Base-by-base conservation (phyloP, 64 coral and sea anemone genomes). In the Cladopsammia gracilis region DNA sequence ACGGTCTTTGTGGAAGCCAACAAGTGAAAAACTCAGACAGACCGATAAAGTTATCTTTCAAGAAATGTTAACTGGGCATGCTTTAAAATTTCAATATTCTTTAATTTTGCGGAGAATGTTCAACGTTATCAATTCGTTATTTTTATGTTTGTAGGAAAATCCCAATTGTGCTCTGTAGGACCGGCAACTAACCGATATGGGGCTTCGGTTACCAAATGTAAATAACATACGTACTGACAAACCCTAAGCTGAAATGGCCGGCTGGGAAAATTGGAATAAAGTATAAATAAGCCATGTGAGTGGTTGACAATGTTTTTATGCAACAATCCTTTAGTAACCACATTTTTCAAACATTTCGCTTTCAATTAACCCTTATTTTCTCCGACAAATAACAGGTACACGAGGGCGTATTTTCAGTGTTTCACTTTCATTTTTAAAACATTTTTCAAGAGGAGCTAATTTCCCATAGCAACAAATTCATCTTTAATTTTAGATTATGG, bases 401-500 rank as follows among this genome's bases (percentile, higher is more conserved):
- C 16, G 72, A 20, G 45, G 72, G 72, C 46, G 47, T 6, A 75
- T 75, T 75, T 75, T 49, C 4, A 49, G 47, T 50, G 72, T 67
- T 84, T 84, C 45, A n/a, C 61, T 67, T 67, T 84, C 58, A 64
- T 44, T 44, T 62, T 82, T 82, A 14, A 62, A 82, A 64, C 58
- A 82, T 82, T 45, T 43, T 44, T 64, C 78, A 45, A 64, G 59
- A 45, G 18, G 5, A 19, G 78, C 62, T 18, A 84, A 84, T 44
- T 64, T 48, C 5, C 61, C 45, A 67, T 66, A 48, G 58, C 43
- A 84, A 49, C 80, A 61, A 26, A 43, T 54, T 19, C 48, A 61
- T 45, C 43, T 48, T 48, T 12, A 49, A 48, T n/a, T 62, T 12
- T 18, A 19, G 62, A 67, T 42, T n/a, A 59, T 34, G 46, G 46